A percentile compares a stretch with the other conserved stretches of the same genome.
These are phyloP conservation scores for Lepidostoma basale DNA, from an alignment of 1,140 invertebrate genomes.

Conservation along the genomic window DNA sequence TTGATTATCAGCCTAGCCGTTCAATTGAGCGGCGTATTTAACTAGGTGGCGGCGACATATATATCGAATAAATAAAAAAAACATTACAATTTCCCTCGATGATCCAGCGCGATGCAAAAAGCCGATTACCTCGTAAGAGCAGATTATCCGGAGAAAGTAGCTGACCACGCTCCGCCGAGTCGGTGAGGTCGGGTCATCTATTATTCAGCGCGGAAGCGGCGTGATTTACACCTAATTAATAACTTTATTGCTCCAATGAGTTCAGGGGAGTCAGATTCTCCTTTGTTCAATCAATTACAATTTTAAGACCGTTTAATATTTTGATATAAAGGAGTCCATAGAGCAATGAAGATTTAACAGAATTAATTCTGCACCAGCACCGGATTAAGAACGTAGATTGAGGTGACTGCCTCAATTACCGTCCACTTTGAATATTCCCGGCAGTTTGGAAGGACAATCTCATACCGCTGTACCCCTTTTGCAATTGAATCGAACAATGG, in stretches of 20 bases:
- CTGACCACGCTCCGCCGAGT: too few relatives aligned
- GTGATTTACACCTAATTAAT: constrained; percentile 3
- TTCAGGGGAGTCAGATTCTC: neutral
- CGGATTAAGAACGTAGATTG: neutral
- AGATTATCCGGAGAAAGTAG: too few relatives aligned
- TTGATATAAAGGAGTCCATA: neutral
- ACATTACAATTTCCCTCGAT: too few relatives aligned
- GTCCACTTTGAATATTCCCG: neutral
- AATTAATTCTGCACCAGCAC: neutral
- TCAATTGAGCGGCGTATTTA: too few relatives aligned
- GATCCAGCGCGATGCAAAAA: too few relatives aligned
- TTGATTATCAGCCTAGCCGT: too few relatives aligned
- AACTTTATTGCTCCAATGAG: neutral
- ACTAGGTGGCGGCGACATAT: too few relatives aligned
- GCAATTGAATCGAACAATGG: too few relatives aligned
- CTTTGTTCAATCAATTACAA: constrained; percentile 5
- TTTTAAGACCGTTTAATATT: constrained; percentile 23
- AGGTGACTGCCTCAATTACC: constrained; percentile 1
- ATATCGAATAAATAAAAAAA: too few relatives aligned
- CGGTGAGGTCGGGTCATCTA: neutral
- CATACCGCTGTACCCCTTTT: too few relatives aligned
- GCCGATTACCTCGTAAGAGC: too few relatives aligned
- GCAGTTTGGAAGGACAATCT: too few relatives aligned
- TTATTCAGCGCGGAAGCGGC: neutral
- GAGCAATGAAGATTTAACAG: neutral